Evolutionary conservation across 2,888 invertebrate genomes (phyloP), one percentile per base, ranked within the genome.

Genomic region (Hartigia nigra): DNA sequence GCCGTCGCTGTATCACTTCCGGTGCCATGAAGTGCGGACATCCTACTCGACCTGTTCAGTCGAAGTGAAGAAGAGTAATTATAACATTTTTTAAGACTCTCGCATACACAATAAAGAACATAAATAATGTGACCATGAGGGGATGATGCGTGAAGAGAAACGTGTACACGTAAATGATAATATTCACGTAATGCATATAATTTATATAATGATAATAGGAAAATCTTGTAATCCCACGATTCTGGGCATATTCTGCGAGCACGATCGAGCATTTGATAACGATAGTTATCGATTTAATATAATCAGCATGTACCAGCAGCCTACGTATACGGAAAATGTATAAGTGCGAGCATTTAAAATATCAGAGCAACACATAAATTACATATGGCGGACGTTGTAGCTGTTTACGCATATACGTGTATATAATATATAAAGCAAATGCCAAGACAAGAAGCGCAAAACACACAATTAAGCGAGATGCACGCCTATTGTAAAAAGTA

Each of bases 11-110:
- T 32, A 99, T 97, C 83, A 99, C 97, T 93, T 99, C 99, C 0
- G 99, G 99, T 1, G 99, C 97, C 98, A 99, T 99, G 92, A 98
- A 99, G 92, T 98, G 98, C 23, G 98, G 98, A 79, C 98, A 98
- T 69, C 99, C 99, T 81, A 99, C 96, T 82, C 98, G 96, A 91
- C 97, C 98, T 97, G 92, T 76, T 81, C 39, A 39, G 32, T 70
- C 70, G 70, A n/a, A 37, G 32, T 55, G 37, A 69, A 79, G 35
- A 35, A 78, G 31, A 72, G 23, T 23, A 11, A 31, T 12, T 72
- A 31, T 36, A 74, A 72, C n/a, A 34, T 35, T 35, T 72, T 34
- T 12, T 31, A 31, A 2, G 5, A 70, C 14, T 14, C 1, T 70
- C 31, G 12, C 14, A 32, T 72, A 32, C 3, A 72, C n/a, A 55